Evolutionary conservation across 37 sponge, comb jelly and placozoan genomes (phyloP).

Genomic region (Halisarca cf. caerulea): DNA sequence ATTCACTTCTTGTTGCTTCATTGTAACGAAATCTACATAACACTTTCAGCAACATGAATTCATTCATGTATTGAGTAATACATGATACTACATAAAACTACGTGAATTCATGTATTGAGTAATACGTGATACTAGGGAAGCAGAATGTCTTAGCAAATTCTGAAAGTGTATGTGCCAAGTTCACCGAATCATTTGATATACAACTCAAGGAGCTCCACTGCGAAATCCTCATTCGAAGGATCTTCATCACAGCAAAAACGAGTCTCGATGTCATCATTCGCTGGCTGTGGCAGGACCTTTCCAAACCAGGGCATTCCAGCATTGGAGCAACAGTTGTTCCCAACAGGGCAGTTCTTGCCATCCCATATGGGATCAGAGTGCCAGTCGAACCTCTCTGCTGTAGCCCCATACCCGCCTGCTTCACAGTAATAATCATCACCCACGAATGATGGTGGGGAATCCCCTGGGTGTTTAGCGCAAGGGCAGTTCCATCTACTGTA

Average conservation of each 20-base stretch:
- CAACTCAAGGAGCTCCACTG: background rate
- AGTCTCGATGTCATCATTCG: background rate
- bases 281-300: background rate
- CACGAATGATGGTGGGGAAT: background rate
- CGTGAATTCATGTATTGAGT: too few species aligned
- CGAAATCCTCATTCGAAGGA: background rate
- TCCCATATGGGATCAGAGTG: background rate
- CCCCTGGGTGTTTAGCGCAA: constrained; percentile 8
- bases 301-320: constrained; percentile 12
- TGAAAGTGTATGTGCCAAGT: too few species aligned
- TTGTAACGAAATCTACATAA: too few species aligned
- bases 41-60: too few species aligned
- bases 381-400: background rate
- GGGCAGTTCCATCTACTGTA: background rate
- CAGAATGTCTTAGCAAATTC: too few species aligned
- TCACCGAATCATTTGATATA: background rate
- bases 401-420: background rate
- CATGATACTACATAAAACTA: too few species aligned
- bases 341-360: constrained; percentile 5
- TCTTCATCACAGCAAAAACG: constrained; percentile 3
- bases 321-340: constrained; percentile 3
- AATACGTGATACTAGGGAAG: too few species aligned
- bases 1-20: too few species aligned
- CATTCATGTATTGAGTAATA: too few species aligned
- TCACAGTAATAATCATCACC: constrained; percentile 6